Evolutionary conservation across 2,797 vertebrate genomes (phyloP).

Genomic region (Lithobates pipiens): DNA sequence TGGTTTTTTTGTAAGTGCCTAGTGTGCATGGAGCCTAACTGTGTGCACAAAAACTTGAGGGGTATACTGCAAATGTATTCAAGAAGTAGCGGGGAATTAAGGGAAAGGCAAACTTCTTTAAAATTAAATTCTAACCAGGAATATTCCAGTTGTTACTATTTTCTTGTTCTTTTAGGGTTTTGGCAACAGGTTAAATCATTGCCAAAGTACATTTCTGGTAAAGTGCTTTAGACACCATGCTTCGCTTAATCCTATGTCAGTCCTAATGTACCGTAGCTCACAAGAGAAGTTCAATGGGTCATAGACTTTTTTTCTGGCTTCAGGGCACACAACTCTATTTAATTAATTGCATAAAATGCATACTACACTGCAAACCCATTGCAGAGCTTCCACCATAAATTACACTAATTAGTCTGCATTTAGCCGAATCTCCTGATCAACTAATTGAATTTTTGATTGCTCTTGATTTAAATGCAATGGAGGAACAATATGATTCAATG

Average conservation of each 20-base stretch:
- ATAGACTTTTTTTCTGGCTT: slow-evolving; percentile 17
- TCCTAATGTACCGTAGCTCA: neutral
- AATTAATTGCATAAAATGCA: slow-evolving; percentile 1
- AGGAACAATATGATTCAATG: slow-evolving; percentile 15
- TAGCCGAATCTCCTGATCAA: neutral
- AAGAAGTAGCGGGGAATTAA: no score
- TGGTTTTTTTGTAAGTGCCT: no score
- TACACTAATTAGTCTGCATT: neutral
- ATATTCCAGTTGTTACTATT: no score
- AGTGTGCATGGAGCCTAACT: no score
- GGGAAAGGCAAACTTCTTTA: no score
- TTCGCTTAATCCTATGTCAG: neutral
- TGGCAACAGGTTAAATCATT: no score
- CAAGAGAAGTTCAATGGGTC: slow-evolving; percentile 2
- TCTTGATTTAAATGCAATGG: neutral
- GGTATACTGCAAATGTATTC: no score
- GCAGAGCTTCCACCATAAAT: neutral
- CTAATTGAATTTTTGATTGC: neutral
- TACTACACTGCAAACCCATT: neutral
- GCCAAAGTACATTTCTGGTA: no score
- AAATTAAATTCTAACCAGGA: no score
- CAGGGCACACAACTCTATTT: neutral
- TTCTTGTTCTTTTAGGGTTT: no score
- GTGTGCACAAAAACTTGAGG: no score
- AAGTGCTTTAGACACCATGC: neutral